Evolutionary conservation across 2,113 vertebrate genomes (phyloP).

Genomic region (Elephantulus edwardii): DNA sequence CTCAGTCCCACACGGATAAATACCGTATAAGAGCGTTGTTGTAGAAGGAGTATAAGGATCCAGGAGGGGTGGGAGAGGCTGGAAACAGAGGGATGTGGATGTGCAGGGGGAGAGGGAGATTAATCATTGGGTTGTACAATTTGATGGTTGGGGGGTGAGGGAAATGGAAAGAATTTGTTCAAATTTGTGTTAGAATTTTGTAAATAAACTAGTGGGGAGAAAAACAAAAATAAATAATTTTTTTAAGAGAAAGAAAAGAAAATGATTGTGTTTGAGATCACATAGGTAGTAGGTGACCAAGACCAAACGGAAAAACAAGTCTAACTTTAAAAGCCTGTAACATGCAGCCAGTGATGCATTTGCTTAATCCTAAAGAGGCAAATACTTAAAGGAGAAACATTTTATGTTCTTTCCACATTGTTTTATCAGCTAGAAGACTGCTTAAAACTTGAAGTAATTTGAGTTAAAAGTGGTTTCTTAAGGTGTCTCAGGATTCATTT

Average conservation of each 20-base stretch:
- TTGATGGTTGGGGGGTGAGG: too few species aligned
- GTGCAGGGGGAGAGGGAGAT: too few species aligned
- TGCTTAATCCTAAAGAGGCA: slow-evolving; percentile 24
- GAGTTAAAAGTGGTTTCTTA: slow-evolving; percentile 8
- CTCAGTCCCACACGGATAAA: too few species aligned
- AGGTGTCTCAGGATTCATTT: not conserved
- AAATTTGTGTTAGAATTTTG: too few species aligned
- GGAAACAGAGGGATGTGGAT: too few species aligned
- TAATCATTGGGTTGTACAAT: too few species aligned
- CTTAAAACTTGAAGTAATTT: slow-evolving; percentile 1
- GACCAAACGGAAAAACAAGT: not conserved
- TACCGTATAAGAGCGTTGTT: too few species aligned
- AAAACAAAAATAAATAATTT: not conserved
- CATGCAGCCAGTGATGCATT: not conserved
- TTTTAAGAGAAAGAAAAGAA: not conserved
- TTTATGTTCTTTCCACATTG: slow-evolving; percentile 10
- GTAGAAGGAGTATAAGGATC: too few species aligned
- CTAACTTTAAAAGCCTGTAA: slow-evolving; percentile 16
- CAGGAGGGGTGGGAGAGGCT: too few species aligned
- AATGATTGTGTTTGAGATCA: not conserved
- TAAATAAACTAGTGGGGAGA: too few species aligned
- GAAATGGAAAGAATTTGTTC: too few species aligned
- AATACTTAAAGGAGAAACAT: slow-evolving; percentile 42
- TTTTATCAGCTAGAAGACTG: slow-evolving; percentile 20
- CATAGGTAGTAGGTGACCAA: not conserved